Evolutionary conservation across 1,140 invertebrate species (phyloP), one percentile per base, ranked within the genome.

Genomic region (Musca vetustissima): DNA sequence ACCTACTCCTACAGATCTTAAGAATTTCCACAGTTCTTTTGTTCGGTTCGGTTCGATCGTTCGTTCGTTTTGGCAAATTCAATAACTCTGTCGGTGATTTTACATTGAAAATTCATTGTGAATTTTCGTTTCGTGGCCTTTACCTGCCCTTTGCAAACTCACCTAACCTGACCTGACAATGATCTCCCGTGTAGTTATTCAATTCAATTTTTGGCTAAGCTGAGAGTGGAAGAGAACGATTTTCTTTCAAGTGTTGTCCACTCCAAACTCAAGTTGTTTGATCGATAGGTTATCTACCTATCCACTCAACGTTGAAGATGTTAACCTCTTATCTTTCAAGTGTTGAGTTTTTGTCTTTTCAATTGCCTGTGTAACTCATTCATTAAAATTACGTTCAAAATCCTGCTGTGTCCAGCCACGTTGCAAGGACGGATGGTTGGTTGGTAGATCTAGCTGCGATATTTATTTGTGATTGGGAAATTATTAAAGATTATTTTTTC

Each of bases 61-160:
- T 11, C n/a, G 0, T 36, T 25, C 49, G 22, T 52, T 50, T 17
- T 17, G n/a, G 28, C 64, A 72, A 72, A 47, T 47, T 64, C 59
- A 75, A 74, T 71, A 71, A 71, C 77, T 52, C 77, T 72, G 77
- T 79, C 77, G 77, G 77, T 66, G 77, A 77, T 75, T 77, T 79
- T 79, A 78, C 73, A 75, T 64, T 59, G 77, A 79, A 79, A 74
- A 71, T 48, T 21, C 22, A 22, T 52, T 43, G 28, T 47, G 24
- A 36, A 61, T 22, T 4, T 22, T 43, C 17, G 36, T 43, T 47
- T 36, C 1, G 19, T 13, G 1, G 11, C 59, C 28, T 32, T 8
- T 47, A 64, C 32, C 28, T 19, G 59, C 53, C 22, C 6, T 22
- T 57, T 13, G 11, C 36, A 43, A 43, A 43, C 36, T 43, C n/a